Conservation (phyloP, 2,797 vertebrate genomes). For the Sebastes diploproa region DNA sequence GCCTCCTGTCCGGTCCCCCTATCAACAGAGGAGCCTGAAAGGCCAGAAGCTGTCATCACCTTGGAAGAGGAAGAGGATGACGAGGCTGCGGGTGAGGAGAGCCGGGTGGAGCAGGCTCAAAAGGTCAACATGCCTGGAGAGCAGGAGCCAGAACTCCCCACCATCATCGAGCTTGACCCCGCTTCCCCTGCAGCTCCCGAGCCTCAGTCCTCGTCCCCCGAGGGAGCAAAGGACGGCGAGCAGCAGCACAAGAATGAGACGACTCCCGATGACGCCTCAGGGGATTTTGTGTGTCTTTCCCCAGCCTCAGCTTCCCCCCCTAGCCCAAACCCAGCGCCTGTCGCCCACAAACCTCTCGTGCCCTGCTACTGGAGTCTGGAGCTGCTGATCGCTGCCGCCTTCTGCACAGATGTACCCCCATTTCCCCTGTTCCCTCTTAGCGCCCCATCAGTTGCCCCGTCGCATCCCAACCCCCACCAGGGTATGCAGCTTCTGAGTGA, state of each 20-base stretch:
- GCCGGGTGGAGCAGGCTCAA: constrained; percentile 58
- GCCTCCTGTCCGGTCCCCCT: constrained; percentile 67
- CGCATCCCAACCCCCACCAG: constrained; percentile 78
- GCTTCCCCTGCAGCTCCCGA: constrained; percentile 55
- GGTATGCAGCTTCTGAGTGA: constrained; percentile 96
- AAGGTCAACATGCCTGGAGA: constrained; percentile 66
- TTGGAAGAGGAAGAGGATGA: constrained; percentile 73
- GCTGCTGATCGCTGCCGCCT: constrained; percentile 90
- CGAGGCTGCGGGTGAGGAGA: constrained; percentile 55
- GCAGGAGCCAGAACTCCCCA: constrained; percentile 58
- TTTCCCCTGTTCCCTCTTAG: constrained; percentile 75
- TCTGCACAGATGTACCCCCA: constrained; percentile 83
- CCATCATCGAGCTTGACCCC: constrained; percentile 68
- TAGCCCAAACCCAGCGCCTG: constrained; percentile 2
- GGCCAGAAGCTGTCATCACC: constrained; percentile 72
- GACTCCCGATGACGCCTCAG: constrained; percentile 36
- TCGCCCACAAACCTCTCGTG: constrained; percentile 64
- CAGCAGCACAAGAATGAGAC: constrained; percentile 45
- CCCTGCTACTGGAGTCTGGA: constrained; percentile 89
- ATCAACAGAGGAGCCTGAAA: constrained; percentile 64
- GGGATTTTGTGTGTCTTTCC: constrained; percentile 61
- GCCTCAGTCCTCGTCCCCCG: constrained; percentile 23
- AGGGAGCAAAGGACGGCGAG: constrained; percentile 45
- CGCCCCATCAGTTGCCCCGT: constrained; percentile 49
- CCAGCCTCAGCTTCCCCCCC: constrained; percentile 33